A percentile compares a stretch with the other conserved stretches of the same genome.
Evolutionary conservation across 2,113 vertebrate species (phyloP).

Genomic region (Saccopteryx bilineata): DNA sequence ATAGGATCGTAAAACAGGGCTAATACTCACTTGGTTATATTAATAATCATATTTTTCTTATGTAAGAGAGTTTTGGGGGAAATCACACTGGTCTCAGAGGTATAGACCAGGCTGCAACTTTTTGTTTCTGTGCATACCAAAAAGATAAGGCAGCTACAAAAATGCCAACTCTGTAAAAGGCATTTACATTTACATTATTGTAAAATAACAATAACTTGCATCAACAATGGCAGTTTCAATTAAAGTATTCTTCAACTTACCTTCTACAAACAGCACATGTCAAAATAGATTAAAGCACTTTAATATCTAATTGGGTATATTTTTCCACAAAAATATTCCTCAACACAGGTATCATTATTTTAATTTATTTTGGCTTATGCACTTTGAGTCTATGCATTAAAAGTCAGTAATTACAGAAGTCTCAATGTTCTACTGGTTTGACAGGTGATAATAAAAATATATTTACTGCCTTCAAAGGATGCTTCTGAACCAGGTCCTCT

Average conservation of each 20-base stretch:
- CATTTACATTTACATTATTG: not conserved
- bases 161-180: not conserved
- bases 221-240: not conserved
- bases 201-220: not conserved
- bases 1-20: not conserved
- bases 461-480: not conserved
- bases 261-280: not conserved
- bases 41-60: constrained; percentile 26
- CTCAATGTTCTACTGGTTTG: not conserved
- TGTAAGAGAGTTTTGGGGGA: not conserved
- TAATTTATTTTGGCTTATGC: not conserved
- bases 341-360: not conserved
- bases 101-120: not conserved
- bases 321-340: not conserved
- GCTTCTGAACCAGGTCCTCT: not conserved
- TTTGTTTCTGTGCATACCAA: not conserved
- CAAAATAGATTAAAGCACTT: not conserved
- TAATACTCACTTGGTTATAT: constrained; percentile 5
- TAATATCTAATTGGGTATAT: not conserved
- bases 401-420: constrained; percentile 29
- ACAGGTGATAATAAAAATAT: constrained; percentile 49
- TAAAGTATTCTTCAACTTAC: not conserved
- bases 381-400: not conserved
- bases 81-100: not conserved
- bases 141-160: not conserved